Evolutionary conservation across 2,888 invertebrate species (phyloP).

Genomic region (Cotesia congregata): DNA sequence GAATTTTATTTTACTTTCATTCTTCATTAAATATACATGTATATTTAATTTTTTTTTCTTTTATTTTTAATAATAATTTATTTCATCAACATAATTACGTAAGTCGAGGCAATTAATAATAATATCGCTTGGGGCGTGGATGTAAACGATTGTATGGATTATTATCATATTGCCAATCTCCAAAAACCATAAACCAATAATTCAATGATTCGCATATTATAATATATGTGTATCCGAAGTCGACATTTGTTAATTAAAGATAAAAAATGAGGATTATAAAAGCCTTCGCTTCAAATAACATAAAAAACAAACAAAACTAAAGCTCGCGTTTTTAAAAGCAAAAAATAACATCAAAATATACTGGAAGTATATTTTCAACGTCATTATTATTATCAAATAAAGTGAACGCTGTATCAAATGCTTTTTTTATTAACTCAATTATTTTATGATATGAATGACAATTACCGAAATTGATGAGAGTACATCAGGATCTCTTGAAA

Average conservation of each 20-base stretch:
- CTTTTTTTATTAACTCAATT: background rate
- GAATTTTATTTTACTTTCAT: slow-evolving; percentile 23
- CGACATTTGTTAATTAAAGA: slow-evolving; percentile 9
- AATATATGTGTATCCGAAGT: slow-evolving; percentile 6
- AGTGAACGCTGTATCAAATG: no score
- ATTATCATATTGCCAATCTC: slow-evolving; percentile 22
- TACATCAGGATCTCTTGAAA: background rate
- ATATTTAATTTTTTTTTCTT: slow-evolving; percentile 1
- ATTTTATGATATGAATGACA: background rate
- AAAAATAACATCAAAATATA: background rate
- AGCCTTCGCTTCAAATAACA: background rate
- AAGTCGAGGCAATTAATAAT: slow-evolving; percentile 29
- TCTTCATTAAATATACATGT: slow-evolving; percentile 9
- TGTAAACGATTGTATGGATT: slow-evolving; percentile 11
- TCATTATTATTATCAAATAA: no score
- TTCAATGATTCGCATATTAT: slow-evolving; percentile 15
- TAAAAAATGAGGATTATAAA: background rate
- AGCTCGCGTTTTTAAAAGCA: background rate
- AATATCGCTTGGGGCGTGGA: slow-evolving; percentile 28
- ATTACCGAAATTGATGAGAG: background rate
- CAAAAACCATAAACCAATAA: slow-evolving; percentile 13
- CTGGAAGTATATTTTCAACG: no score
- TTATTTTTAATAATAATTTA: slow-evolving; percentile 9
- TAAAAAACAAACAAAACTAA: background rate
- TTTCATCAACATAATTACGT: slow-evolving; percentile 25